Percentiles rank a stretch among this genome's conserved stretches.
These are phyloP conservation scores for Megaceryle torquata DNA, from an alignment of 2,113 vertebrate genomes.

Conservation along the genomic window DNA sequence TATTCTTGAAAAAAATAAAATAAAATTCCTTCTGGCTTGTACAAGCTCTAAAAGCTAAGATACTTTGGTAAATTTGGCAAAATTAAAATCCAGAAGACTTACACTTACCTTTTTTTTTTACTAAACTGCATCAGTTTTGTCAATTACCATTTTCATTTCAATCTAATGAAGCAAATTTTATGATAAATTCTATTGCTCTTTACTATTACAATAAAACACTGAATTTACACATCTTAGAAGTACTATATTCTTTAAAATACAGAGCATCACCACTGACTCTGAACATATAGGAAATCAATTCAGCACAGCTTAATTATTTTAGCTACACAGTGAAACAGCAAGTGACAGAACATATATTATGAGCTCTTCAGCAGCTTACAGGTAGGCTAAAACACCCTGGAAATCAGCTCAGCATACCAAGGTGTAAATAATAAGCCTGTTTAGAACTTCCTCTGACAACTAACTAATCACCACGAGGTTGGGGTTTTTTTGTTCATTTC, in stretches of 20 bases:
- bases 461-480: neutral
- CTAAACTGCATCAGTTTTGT: neutral
- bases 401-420: neutral
- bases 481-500: neutral
- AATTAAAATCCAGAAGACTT: neutral
- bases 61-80: neutral
- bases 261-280: neutral
- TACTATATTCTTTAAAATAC: neutral
- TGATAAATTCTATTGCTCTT: neutral
- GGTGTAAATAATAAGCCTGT: neutral
- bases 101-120: neutral
- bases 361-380: neutral
- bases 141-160: neutral
- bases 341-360: neutral
- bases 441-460: neutral
- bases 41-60: neutral
- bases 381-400: neutral
- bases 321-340: neutral
- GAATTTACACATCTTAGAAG: neutral
- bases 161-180: neutral
- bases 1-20: neutral
- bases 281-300: neutral
- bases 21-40: too few relatives aligned
- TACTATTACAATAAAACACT: neutral
- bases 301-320: neutral